Evolutionary conservation across 2,797 vertebrate species (phyloP).

Genomic region (Aplochiton taeniatus): DNA sequence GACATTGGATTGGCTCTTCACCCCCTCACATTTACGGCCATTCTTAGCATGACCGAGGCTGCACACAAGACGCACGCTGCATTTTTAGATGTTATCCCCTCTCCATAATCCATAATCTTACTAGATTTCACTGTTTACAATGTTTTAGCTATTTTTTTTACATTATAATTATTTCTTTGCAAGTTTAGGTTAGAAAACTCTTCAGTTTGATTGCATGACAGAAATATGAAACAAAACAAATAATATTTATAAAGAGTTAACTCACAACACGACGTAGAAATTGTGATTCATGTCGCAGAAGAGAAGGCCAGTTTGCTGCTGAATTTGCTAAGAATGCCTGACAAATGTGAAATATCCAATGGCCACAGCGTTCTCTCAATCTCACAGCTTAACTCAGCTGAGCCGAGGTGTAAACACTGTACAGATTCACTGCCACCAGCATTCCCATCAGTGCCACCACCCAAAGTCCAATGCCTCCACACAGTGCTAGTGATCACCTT

Average conservation of each 20-base stretch:
- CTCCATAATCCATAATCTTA: conserved; percentile 21
- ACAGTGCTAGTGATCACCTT: not conserved
- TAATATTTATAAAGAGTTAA: conserved; percentile 11
- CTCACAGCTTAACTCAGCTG: conserved; percentile 80
- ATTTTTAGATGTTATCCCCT: conserved; percentile 21
- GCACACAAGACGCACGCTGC: not conserved
- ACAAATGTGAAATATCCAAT: conserved; percentile 77
- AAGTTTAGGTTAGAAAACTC: not conserved
- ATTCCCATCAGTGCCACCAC: not conserved
- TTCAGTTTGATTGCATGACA: too few relatives aligned
- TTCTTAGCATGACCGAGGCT: conserved; percentile 68
- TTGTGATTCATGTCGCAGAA: conserved; percentile 13
- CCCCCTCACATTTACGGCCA: conserved; percentile 75
- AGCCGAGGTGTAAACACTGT: conserved; percentile 64
- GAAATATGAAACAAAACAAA: too few relatives aligned
- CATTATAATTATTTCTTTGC: conserved; percentile 12
- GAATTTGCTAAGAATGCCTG: conserved; percentile 76
- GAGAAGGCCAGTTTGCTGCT: conserved; percentile 26
- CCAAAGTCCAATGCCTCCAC: not conserved
- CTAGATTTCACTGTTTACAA: conserved; percentile 4
- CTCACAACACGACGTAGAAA: conserved; percentile 31
- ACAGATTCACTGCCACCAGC: conserved; percentile 20
- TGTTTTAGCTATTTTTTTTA: not conserved
- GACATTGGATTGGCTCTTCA: conserved; percentile 72
- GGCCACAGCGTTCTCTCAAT: conserved; percentile 74